Evolutionary conservation across 2,797 vertebrate species (phyloP).

Genomic region (Pangasius krempfi): DNA sequence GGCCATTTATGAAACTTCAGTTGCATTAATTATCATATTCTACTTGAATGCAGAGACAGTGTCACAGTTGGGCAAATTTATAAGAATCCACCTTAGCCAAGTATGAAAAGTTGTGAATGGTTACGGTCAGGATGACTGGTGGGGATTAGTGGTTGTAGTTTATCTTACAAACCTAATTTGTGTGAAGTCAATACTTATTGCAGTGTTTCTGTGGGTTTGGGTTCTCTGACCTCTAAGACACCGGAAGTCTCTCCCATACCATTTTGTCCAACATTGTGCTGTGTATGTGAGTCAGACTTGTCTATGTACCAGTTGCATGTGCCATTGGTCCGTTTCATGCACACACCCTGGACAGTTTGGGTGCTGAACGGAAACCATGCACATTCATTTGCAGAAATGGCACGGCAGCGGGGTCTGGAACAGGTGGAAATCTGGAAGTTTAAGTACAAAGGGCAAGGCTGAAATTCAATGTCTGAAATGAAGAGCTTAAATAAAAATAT

Average conservation of each 20-base stretch:
- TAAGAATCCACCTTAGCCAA: neutral
- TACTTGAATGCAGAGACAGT: neutral
- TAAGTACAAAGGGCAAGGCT: neutral
- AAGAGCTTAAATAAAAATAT: neutral
- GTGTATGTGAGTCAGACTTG: constrained; percentile 83
- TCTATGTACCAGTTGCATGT: constrained; percentile 91
- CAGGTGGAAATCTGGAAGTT: constrained; percentile 85
- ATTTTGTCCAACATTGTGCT: constrained; percentile 48
- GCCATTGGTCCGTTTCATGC: constrained; percentile 83
- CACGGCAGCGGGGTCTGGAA: constrained; percentile 80
- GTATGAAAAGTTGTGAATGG: neutral
- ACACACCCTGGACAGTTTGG: constrained; percentile 87
- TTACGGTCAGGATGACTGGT: neutral
- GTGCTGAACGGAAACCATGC: constrained; percentile 71
- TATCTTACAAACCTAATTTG: neutral
- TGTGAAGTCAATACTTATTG: neutral
- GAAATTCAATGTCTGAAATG: neutral
- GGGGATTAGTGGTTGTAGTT: neutral
- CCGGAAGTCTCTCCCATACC: neutral
- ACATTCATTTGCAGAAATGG: constrained; percentile 83
- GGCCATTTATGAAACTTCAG: neutral
- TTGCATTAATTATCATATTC: neutral
- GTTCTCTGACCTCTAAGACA: neutral
- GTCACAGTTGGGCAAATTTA: neutral
- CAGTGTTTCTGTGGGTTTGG: neutral